Percentiles rank a stretch among this genome's conserved stretches.
These are phyloP conservation scores for Meriones unguiculatus DNA, from an alignment of 2,113 vertebrate species.

Conservation along the genomic window DNA sequence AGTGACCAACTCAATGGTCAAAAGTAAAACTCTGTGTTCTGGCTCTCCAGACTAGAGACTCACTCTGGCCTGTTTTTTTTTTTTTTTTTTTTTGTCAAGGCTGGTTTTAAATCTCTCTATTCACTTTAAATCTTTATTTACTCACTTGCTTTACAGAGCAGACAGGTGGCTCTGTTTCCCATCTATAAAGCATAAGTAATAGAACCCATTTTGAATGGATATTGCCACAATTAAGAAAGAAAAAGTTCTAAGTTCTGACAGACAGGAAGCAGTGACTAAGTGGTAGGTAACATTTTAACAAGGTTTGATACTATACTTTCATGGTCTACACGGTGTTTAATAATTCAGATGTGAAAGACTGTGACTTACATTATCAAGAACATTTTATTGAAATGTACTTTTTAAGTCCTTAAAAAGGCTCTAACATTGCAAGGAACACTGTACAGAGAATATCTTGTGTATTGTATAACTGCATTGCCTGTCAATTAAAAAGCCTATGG, in stretches of 20 bases:
- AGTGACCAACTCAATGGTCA: not conserved
- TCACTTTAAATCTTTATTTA: conserved; percentile 27
- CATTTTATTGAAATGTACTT: not conserved
- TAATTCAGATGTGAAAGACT: conserved; percentile 13
- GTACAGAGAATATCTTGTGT: too few relatives aligned
- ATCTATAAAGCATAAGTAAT: not conserved
- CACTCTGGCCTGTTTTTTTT: not conserved
- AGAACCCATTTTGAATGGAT: not conserved
- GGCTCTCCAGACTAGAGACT: not conserved
- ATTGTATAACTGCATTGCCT: too few relatives aligned
- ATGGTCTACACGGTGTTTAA: not conserved
- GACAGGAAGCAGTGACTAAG: conserved; percentile 31
- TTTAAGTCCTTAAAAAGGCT: conserved; percentile 44
- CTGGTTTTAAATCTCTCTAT: conserved; percentile 7
- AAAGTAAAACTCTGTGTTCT: conserved; percentile 13
- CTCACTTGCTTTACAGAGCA: conserved; percentile 23
- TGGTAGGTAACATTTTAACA: conserved; percentile 16
- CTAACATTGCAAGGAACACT: not conserved
- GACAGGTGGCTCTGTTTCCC: not conserved
- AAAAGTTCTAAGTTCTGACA: conserved; percentile 26
- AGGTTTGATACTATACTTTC: conserved; percentile 5
- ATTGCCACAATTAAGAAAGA: conserved; percentile 13
- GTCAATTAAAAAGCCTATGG: too few relatives aligned
- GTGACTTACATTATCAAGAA: conserved; percentile 30
- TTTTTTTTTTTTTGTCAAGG: not conserved